A percentile compares a stretch with the other conserved stretches of the same genome.
These are phyloP conservation scores for Apantesis nais DNA, from an alignment of 2,888 invertebrate genomes.

Conservation along the genomic window DNA sequence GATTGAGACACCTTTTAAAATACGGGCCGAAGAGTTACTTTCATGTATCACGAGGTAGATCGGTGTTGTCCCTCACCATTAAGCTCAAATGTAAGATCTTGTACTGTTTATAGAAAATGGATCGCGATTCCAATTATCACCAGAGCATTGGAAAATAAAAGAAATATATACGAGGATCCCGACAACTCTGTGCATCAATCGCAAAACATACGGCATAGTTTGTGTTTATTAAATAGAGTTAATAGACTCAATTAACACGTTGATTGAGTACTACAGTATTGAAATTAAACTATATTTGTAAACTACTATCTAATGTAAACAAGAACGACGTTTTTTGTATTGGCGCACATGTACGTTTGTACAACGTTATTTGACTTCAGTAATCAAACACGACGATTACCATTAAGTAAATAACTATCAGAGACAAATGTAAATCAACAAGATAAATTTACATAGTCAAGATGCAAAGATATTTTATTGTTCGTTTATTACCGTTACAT, in stretches of 20 bases:
- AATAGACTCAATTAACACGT: conserved; percentile 15
- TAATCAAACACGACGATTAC: conserved; percentile 31
- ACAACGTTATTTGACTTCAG: conserved; percentile 28
- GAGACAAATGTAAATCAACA: conserved; percentile 25
- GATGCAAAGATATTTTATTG: conserved; percentile 12
- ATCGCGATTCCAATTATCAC: too few relatives aligned
- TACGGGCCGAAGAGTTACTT: too few relatives aligned
- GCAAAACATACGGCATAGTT: neutral
- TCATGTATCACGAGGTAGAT: neutral
- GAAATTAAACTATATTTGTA: conserved; percentile 11
- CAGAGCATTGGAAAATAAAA: too few relatives aligned
- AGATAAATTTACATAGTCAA: conserved; percentile 18
- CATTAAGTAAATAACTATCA: conserved; percentile 22
- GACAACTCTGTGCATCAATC: too few relatives aligned
- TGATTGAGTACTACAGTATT: conserved; percentile 10
- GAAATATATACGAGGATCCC: too few relatives aligned
- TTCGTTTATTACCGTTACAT: conserved; percentile 38
- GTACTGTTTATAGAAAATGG: too few relatives aligned
- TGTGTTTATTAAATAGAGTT: neutral
- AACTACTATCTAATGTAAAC: conserved; percentile 11
- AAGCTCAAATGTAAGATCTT: too few relatives aligned
- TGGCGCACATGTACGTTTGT: conserved; percentile 14
- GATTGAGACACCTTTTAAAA: too few relatives aligned
- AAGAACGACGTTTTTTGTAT: conserved; percentile 16
- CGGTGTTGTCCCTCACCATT: too few relatives aligned